Base-by-base conservation (phyloP, 2,888 invertebrate species). In the Lamellibrachia columna region DNA sequence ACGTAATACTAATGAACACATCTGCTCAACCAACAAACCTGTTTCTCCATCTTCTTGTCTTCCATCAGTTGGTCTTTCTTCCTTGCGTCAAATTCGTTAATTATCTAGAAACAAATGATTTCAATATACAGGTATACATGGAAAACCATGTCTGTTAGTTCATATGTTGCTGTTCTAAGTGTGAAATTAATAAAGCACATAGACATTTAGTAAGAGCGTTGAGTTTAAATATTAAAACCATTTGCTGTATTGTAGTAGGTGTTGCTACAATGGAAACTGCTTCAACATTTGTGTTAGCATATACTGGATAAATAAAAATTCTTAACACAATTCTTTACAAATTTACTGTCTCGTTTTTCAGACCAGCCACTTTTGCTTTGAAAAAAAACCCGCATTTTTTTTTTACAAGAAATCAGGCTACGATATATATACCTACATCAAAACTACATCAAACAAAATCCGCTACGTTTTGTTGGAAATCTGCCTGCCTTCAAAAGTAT, bases 11-110 rank as follows among this genome's bases (percentile, higher is more conserved):
- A 75, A 75, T 75, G 75, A n/a, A 22, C 9, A 92, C 90, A 75
- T 15, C 22, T 75, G 22, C 22, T 15, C 75, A 9, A 15, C 60
- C 15, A 58, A 58, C 75, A 75, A 52, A 96, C 96, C 95, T 96
- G 96, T 95, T 97, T 97, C 55, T 97, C 97, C 95, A 98, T 98
- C 94, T 98, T 98, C 95, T 99, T 98, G 40, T 99, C 99, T 94
- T 99, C 99, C 0, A 98, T 97, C 90, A 99, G 96, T 94, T 98
- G 97, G 93, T 98, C 98, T 22, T 95, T 93, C n/a, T 95, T 97
- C 92, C 97, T 97, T 0, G 97, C 95, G 11, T 97, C 97, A 94
- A 98, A 97, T 94, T 97, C 98, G 96, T 99, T 99, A 93, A 99
- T 98, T 0, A 99, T 94, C 97, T 94, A 75, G 53, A 58, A 60